These are phyloP conservation scores for Acomys russatus DNA, from an alignment of 2,797 vertebrate species.

Conservation along the genomic window DNA sequence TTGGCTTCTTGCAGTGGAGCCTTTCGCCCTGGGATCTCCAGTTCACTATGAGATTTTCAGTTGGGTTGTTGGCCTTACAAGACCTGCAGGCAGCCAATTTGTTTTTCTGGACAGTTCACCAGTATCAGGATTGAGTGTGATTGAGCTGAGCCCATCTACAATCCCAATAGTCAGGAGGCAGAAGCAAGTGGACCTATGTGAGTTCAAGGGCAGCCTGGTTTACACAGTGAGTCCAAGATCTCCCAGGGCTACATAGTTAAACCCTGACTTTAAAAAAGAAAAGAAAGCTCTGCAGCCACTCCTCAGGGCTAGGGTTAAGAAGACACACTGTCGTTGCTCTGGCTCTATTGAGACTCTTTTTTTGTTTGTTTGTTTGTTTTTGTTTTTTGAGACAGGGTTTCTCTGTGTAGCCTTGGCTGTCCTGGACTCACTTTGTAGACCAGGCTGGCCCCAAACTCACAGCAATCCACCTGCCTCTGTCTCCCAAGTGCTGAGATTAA, in stretches of 20 bases:
- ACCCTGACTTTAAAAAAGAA: no score
- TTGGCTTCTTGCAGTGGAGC: background rate
- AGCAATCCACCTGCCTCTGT: no score
- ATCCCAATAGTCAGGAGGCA: background rate
- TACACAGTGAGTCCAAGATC: background rate
- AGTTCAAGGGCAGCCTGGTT: background rate
- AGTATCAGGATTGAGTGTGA: background rate
- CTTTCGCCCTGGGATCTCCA: background rate
- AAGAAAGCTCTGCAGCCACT: background rate
- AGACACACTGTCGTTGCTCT: background rate
- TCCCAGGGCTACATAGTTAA: background rate
- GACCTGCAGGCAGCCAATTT: background rate
- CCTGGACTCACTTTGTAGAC: no score
- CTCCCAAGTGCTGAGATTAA: no score
- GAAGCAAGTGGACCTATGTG: background rate
- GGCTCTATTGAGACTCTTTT: background rate
- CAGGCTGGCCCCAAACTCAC: no score
- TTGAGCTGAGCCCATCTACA: background rate
- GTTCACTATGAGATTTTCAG: background rate
- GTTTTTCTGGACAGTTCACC: background rate
- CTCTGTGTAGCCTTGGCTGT: no score
- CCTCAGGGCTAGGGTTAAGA: no score
- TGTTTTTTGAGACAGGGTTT: no score
- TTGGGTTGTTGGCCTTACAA: background rate
- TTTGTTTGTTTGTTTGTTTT: no score